These are phyloP conservation scores for Geodia barretti DNA, from an alignment of 37 sponge, comb jelly and placozoan species.

Conservation along the genomic window DNA sequence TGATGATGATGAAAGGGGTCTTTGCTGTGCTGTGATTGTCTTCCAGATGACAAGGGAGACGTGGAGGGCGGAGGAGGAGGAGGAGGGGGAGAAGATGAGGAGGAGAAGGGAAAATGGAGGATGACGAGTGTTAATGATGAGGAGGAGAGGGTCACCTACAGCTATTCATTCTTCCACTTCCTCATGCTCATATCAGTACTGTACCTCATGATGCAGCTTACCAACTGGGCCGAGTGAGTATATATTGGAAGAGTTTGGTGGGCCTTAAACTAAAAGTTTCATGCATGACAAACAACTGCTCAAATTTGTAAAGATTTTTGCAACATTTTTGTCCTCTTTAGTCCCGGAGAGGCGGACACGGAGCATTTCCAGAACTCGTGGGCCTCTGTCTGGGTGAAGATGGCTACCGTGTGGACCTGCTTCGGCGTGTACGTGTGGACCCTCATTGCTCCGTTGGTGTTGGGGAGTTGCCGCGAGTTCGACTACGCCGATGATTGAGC, in stretches of 20 bases:
- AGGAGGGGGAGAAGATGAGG: too few relatives aligned
- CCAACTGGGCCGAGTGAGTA: conserved; percentile 94
- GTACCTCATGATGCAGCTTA: conserved; percentile 96
- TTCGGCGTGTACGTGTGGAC: conserved; percentile 81
- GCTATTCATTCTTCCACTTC: conserved; percentile 98
- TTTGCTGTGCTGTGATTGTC: conserved; percentile 62
- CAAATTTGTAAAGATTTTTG: too few relatives aligned
- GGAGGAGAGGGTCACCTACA: conserved; percentile 90
- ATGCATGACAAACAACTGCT: too few relatives aligned
- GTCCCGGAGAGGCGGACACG: conserved; percentile 25
- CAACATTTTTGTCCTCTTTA: too few relatives aligned
- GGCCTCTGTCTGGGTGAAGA: conserved; percentile 83
- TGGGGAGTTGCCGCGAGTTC: conserved; percentile 71
- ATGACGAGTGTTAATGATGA: conserved; percentile 80
- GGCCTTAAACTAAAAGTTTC: too few relatives aligned
- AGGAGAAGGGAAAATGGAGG: conserved; percentile 36
- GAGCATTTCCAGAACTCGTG: conserved; percentile 69
- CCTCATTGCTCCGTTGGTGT: conserved; percentile 74
- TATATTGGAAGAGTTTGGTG: too few relatives aligned
- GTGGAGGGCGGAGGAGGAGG: conserved; percentile 11
- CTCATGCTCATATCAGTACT: conserved; percentile 88
- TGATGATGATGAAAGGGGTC: too few relatives aligned
- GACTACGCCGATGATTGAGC: conserved; percentile 52
- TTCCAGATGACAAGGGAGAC: conserved; percentile 34
- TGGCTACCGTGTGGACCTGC: conserved; percentile 65